Conservation (phyloP, 2,888 invertebrate genomes). For the Protonemura montana region DNA sequence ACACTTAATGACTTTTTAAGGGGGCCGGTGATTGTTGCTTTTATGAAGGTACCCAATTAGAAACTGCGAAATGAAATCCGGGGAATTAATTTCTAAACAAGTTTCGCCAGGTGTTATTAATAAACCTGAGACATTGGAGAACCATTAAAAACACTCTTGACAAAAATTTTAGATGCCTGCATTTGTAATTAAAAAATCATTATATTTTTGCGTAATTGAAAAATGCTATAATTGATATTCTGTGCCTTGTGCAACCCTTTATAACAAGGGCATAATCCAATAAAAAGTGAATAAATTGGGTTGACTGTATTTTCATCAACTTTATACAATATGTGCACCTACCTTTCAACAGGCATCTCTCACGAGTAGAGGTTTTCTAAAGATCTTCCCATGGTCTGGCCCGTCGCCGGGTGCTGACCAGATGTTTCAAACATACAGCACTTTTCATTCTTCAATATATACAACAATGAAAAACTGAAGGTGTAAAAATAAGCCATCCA, state of each 20-base stretch:
- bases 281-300: too few relatives aligned
- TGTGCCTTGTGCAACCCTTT: too few relatives aligned
- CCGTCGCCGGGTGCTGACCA: background rate
- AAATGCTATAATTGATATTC: too few relatives aligned
- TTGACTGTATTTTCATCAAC: too few relatives aligned
- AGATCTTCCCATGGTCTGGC: background rate
- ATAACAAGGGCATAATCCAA: too few relatives aligned
- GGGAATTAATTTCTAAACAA: background rate
- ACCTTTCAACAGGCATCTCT: background rate
- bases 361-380: background rate
- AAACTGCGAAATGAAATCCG: background rate
- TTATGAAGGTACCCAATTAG: background rate
- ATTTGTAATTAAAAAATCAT: too few relatives aligned
- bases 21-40: background rate
- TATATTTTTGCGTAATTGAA: too few relatives aligned
- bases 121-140: background rate
- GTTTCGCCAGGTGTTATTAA: background rate
- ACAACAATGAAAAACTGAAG: slow-evolving; percentile 12
- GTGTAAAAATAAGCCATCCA: slow-evolving; percentile 12
- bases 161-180: too few relatives aligned
- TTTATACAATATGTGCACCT: background rate
- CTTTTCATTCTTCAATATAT: slow-evolving; percentile 12
- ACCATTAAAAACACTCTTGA: background rate
- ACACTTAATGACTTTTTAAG: background rate
- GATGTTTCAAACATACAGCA: background rate